Base-by-base conservation (phyloP, 2,113 vertebrate species). In the Hydrochoerus hydrochaeris region DNA sequence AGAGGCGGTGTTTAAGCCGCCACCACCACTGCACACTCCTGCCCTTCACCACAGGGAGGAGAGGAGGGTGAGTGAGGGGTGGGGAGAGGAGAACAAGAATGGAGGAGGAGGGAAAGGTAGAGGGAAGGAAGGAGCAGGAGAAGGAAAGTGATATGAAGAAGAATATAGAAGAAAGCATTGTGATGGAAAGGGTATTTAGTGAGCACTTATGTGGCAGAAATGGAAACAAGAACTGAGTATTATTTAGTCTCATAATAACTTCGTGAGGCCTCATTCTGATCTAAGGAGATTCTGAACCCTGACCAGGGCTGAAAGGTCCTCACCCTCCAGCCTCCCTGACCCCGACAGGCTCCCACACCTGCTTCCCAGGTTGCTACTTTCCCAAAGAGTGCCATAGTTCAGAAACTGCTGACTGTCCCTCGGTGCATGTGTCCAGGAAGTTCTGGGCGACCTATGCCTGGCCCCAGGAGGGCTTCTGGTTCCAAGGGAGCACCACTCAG, bases 361-460 rank as follows among this genome's bases (percentile, higher is more conserved):
- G n/a, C n/a, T 22, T 8, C 67, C 8, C 20, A n/a, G 78, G 49
- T 91, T 1, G 0, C 41, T 87, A 77, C 1, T 94, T 97, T 95
- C 46, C 86, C 58, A 82, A 38, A 96, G 46, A 90, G 60, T 75
- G 69, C 41, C 32, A 32, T 73, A 94, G 85, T 89, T 52, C 41
- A 92, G 88, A 95, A 97, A 26, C 90, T 88, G 44, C 13, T 86
- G 54, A 78, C 67, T 8, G 11, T 57, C 49, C 26, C 65, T 89
- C 14, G 35, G 38, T 57, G 82, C 84, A 20, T 32, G 67, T 46
- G 20, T 60, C 78, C 85, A 46, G 52, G 94, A 96, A 91, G 35
- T n/a, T 10, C 35, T 26, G 75, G 19, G 3, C 7, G 30, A 90
- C 84, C 91, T 75, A 78, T 85, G 85, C 82, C 88, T 75, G 91